These are phyloP conservation scores for Meleagris gallopavo DNA, from an alignment of 2,113 vertebrate species.

Conservation along the genomic window DNA sequence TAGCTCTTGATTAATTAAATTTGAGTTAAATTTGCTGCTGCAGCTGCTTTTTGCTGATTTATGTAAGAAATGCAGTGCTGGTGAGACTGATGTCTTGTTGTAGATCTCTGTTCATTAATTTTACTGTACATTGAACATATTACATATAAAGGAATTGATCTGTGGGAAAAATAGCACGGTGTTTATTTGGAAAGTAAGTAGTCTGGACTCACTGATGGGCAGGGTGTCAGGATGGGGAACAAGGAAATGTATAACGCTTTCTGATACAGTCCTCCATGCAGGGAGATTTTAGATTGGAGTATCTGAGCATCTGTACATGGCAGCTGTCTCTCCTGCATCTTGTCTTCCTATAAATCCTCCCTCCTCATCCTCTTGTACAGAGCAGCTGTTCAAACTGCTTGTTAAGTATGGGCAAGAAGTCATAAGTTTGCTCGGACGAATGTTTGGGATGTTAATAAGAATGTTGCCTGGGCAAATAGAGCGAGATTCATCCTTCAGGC, in stretches of 20 bases:
- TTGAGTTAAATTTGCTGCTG: neutral
- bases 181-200: neutral
- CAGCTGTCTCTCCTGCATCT: neutral
- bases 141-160: neutral
- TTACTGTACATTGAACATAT: neutral
- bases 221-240: neutral
- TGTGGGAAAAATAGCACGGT: neutral
- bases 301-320: neutral
- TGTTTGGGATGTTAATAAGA: neutral
- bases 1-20: neutral
- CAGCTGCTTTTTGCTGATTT: neutral
- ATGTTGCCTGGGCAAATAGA: neutral
- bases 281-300: neutral
- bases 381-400: neutral
- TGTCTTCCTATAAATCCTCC: neutral
- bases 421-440: neutral
- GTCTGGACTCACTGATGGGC: neutral
- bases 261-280: neutral
- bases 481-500: neutral
- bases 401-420: neutral
- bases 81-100: neutral
- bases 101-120: neutral
- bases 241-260: neutral
- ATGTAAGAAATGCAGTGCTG: neutral
- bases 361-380: neutral